Evolutionary conservation across 2,888 invertebrate species (phyloP).

Genomic region (Baccha elongata): DNA sequence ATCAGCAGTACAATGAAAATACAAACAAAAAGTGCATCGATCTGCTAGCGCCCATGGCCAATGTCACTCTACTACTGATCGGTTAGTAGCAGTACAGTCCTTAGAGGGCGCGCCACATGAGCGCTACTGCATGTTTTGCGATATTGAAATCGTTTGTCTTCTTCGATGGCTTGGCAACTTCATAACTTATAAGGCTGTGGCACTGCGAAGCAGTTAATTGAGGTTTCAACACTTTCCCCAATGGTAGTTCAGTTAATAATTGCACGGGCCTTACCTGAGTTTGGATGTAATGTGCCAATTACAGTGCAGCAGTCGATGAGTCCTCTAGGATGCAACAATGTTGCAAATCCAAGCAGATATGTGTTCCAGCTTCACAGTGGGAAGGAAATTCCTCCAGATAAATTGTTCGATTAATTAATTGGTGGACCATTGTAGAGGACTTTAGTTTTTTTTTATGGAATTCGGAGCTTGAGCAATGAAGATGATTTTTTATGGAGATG

Average conservation of each 20-base stretch:
- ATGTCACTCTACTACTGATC: neutral
- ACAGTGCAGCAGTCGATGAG: constrained; percentile 30
- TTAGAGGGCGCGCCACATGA: constrained; percentile 52
- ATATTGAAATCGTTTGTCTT: constrained; percentile 61
- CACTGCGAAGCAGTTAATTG: constrained; percentile 21
- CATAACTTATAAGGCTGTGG: constrained; percentile 33
- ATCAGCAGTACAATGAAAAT: constrained; percentile 14
- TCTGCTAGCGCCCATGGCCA: constrained; percentile 35
- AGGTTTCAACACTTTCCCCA: constrained; percentile 60
- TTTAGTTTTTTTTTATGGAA: constrained; percentile 37
- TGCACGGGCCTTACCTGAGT: constrained; percentile 22
- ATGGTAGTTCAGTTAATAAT: constrained; percentile 25
- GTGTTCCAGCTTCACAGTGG: constrained; percentile 11
- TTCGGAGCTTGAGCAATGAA: constrained; percentile 15
- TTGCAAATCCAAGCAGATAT: constrained; percentile 43
- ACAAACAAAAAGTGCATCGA: constrained; percentile 5
- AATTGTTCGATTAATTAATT: constrained; percentile 67
- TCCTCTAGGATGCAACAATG: constrained; percentile 49
- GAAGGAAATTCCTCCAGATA: constrained; percentile 47
- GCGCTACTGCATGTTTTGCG: constrained; percentile 36
- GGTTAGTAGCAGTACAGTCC: constrained; percentile 15
- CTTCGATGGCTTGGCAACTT: constrained; percentile 26
- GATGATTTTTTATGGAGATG: constrained; percentile 51
- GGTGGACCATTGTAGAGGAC: constrained; percentile 19
- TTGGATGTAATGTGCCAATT: constrained; percentile 50